A percentile compares a stretch with the other conserved stretches of the same genome.
These are phyloP conservation scores for Emys orbicularis DNA, from an alignment of 2,797 vertebrate genomes.

Conservation along the genomic window DNA sequence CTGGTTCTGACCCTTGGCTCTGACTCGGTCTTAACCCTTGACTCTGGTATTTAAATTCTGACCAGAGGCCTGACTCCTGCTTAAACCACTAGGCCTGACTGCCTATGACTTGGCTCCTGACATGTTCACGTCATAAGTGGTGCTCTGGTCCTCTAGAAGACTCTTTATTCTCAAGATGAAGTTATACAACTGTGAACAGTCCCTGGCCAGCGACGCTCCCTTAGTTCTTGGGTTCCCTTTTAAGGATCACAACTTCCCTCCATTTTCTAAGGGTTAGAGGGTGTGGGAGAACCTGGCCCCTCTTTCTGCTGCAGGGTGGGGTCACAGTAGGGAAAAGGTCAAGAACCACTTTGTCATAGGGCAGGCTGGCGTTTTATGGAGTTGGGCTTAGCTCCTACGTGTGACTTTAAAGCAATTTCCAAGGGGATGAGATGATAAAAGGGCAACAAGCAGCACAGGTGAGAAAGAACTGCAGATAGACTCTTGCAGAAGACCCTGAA, in stretches of 20 bases:
- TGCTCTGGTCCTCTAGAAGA: background rate
- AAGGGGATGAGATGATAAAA: background rate
- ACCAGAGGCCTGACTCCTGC: no score
- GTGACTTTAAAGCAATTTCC: background rate
- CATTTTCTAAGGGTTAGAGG: background rate
- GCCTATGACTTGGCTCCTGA: background rate
- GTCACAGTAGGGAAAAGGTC: background rate
- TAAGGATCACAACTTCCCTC: background rate
- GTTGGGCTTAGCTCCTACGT: background rate
- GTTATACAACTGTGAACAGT: background rate
- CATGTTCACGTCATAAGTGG: background rate
- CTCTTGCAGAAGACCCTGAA: no score
- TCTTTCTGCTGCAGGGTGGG: background rate
- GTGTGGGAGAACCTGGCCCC: background rate
- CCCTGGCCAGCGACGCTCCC: background rate
- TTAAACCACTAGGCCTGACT: background rate
- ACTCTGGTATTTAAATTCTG: background rate
- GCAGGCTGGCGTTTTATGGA: background rate
- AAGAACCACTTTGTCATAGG: background rate
- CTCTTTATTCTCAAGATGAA: background rate
- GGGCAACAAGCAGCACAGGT: background rate
- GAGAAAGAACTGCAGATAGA: no score
- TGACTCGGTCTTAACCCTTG: no score
- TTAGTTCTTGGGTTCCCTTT: background rate
- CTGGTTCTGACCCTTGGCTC: no score